Evolutionary conservation across 2,113 vertebrate genomes (phyloP), one percentile per base, ranked within the genome.

Genomic region (Elachura formosa): DNA sequence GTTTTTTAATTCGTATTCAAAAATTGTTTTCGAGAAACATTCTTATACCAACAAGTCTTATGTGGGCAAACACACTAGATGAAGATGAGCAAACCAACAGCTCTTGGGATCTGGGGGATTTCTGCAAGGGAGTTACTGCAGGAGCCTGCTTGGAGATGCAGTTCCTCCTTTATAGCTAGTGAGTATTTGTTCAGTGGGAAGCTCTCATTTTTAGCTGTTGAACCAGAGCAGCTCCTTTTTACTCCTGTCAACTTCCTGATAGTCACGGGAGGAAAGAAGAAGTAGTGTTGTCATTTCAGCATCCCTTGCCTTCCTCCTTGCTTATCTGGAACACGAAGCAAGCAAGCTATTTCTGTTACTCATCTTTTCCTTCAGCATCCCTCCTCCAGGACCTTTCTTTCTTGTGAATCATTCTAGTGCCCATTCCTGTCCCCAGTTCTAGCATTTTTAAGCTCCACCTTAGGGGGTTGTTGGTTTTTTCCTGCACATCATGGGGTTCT

Each of bases 301-400:
- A 90, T 85, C 84, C 38, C 33, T 91, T 14, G 2, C 22, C 46
- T 71, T 84, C 62, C 84, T 91, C 61, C 58, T 88, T 90, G n/a
- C 67, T 71, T 66, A 72, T 85, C 63, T 94, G 67, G 63, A 94
- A 89, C 73, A 79, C 67, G 49, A 87, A 94, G 55, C 51, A 85
- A 79, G 71, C 54, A 66, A 82, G 54, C 63, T 77, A 74, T 93
- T 91, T 94, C 75, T 96, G 69, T 94, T 91, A 58, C 46, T 95
- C 43, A 73, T 93, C 51, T 40, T 87, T 89, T 72, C 52, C 52
- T 94, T 87, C 62, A 82, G 58, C 77, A 71, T 91, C 34, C 74
- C 84, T 94, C 38, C 63, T 75, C 84, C 78, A 93, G 81, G 41
- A 64, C 82, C 77, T 31, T 75, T 78, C 18, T 56, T 28, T 78